Base-by-base conservation (phyloP, 2,113 vertebrate species). In the Podarcis cretensis region DNA sequence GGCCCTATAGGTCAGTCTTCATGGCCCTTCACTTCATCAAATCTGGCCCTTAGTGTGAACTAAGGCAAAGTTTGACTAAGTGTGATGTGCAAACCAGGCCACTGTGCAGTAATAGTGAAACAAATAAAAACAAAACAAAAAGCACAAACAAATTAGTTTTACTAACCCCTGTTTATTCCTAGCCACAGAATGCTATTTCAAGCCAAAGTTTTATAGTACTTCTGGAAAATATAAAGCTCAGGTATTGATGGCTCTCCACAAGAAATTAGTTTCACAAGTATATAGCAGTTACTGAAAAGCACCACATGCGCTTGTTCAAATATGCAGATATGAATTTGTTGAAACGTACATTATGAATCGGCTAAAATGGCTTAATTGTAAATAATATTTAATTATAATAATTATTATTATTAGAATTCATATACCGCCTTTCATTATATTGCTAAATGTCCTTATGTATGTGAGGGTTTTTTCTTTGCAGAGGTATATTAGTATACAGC, bases 391-490 rank as follows among this genome's bases (percentile, higher is more conserved):
- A 23, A 43, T 43, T 12, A 35, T 43, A 10, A 25, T 48, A 13
- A 78, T 48, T 40, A 43, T 78, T n/a, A 25, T 1, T 27, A 54
- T 54, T 54, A 27, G 66, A 63, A 63, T 27, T 68, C 6, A 23
- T 8, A 27, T 27, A 23, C 66, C 0, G 23, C 27, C 76, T 35
- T 86, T 83, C 79, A 68, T 74, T 77, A 63, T 54, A 74, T 89
- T 86, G 74, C 87, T 86, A 75, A 81, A 71, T 84, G 81, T 65
- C 14, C 35, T 10, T 71, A 32, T 87, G 57, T 57, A 80, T 37
- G n/a, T 87, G 43, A 57, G 3, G 43, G n/a, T 68, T 68, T 74
- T 23, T 79, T 84, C 89, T 13, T 74, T 37, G 16, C 5, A 35
- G 69, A 81, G 69, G 81, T 86, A 63, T 63, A 63, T 66, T 63